A percentile compares a stretch with the other conserved stretches of the same genome.
Conservation (phyloP, 2,113 vertebrate species). For the Haliaeetus leucogaster region DNA sequence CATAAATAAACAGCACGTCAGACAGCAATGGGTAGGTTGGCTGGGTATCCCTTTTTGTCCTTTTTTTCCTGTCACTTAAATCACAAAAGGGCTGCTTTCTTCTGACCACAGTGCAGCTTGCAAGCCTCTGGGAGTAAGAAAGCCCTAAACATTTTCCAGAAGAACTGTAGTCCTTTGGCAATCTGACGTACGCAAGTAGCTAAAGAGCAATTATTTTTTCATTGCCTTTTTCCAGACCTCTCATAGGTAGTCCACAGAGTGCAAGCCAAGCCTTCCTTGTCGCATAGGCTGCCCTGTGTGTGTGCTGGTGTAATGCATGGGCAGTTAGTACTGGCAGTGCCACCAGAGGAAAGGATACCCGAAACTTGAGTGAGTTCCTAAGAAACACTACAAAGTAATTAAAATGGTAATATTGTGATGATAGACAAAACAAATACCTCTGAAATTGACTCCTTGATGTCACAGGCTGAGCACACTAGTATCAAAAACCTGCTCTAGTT, state of each 20-base stretch:
- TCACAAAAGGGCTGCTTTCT: not conserved
- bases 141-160: not conserved
- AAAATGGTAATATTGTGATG: not conserved
- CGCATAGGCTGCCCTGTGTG: rapidly evolving
- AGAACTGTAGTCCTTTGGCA: not conserved
- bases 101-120: not conserved
- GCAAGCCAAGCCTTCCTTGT: not conserved
- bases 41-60: not conserved
- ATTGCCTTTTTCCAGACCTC: not conserved
- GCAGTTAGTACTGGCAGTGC: not conserved
- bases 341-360: not conserved
- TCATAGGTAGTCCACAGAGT: not conserved
- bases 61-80: not conserved
- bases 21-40: not conserved
- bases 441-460: not conserved
- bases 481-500: not conserved
- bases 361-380: not conserved
- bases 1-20: not conserved
- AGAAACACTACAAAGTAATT: not conserved
- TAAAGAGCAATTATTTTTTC: not conserved
- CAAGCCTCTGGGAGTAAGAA: not conserved
- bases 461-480: rapidly evolving
- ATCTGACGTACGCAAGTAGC: not conserved
- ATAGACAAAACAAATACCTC: not conserved
- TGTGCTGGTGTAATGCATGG: not conserved